phyloP scores from a whole-genome alignment of 1,140 invertebrate genomes.

The Helicorthomorpha holstii region DNA sequence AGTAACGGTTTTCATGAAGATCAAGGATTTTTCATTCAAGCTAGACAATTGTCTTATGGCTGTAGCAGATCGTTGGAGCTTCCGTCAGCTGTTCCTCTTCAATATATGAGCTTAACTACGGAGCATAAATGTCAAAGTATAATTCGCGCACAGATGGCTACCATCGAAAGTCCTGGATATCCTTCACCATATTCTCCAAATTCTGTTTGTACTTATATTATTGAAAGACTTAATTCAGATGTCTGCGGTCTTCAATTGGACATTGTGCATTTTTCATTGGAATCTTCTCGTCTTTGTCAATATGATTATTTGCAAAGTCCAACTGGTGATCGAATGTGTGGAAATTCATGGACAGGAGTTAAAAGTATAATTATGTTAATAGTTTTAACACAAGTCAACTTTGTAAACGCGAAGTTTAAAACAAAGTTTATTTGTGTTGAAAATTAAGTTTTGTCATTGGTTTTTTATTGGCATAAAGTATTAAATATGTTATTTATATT shows the following conservation, averaged over 20 bases:
- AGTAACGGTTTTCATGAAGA: not conserved
- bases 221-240: not conserved
- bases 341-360: conserved; percentile 1
- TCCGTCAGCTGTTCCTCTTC: not conserved
- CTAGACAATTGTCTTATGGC: not conserved
- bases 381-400: no score
- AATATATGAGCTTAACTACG: not conserved
- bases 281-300: not conserved
- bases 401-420: no score
- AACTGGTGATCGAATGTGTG: not conserved
- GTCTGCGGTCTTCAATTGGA: not conserved
- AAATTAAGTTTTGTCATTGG: not conserved
- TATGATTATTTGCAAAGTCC: conserved; percentile 1
- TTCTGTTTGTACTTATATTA: not conserved
- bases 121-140: not conserved
- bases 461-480: not conserved
- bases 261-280: not conserved
- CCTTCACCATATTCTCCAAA: not conserved
- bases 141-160: not conserved
- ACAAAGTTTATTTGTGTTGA: not conserved
- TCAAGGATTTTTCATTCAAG: conserved; percentile 1
- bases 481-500: no score
- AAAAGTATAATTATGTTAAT: not conserved
- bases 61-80: not conserved
- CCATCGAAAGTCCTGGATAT: not conserved